A percentile compares a stretch with the other conserved stretches of the same genome.
Evolutionary conservation across 1,140 invertebrate species (phyloP).

Genomic region (Sinonovacula constricta): DNA sequence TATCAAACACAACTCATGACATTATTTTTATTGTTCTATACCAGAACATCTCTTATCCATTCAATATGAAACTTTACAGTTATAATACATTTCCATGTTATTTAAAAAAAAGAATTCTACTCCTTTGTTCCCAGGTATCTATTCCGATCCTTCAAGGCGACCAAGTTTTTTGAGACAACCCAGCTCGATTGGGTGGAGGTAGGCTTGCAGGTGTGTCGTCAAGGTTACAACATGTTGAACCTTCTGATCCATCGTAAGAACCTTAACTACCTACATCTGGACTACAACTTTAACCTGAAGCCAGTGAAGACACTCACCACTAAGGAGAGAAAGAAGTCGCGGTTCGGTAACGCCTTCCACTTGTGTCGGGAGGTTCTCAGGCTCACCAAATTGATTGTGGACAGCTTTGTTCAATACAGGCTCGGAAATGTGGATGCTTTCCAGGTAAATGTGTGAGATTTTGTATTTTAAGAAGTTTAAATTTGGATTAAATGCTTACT

Average conservation of each 20-base stretch:
- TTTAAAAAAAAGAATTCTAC: no score
- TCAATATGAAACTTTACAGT: no score
- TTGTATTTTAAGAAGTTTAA: no score
- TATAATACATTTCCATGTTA: no score
- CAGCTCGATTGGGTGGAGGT: conserved; percentile 99
- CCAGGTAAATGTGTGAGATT: no score
- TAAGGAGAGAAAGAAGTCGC: conserved; percentile 99
- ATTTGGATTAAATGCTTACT: no score
- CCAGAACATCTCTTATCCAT: no score
- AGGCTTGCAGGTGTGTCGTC: conserved; percentile 96
- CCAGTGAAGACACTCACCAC: conserved; percentile 99
- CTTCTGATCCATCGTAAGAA: conserved; percentile 99
- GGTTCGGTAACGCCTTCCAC: conserved; percentile 99
- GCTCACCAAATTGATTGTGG: conserved; percentile 98
- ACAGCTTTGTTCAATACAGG: conserved; percentile 99
- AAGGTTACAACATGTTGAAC: conserved; percentile 99
- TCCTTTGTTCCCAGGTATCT: conserved; percentile 84
- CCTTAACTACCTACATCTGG: conserved; percentile 99
- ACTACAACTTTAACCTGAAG: conserved; percentile 99
- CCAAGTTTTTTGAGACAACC: conserved; percentile 99
- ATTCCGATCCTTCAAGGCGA: conserved; percentile 99
- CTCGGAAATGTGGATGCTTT: conserved; percentile 99
- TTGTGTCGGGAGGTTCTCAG: conserved; percentile 98
- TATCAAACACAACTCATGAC: neutral
- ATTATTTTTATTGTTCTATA: no score